Percentiles rank a stretch among this genome's conserved stretches.
phyloP scores from a whole-genome alignment of 2,888 invertebrate species.

The Macrophya annulata region DNA sequence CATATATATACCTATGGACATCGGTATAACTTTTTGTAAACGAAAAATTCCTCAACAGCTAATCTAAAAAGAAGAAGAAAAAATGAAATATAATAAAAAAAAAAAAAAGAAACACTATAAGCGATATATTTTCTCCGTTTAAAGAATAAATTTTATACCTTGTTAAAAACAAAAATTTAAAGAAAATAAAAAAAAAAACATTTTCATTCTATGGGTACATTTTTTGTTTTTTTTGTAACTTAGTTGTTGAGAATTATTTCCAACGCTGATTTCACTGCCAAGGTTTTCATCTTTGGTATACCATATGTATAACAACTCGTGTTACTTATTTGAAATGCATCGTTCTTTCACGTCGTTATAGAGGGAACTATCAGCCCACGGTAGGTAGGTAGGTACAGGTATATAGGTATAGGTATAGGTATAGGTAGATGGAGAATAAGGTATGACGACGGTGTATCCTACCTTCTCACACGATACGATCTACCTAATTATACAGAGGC shows the following conservation, averaged over 20 bases:
- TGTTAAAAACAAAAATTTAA: not conserved
- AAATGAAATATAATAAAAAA: not conserved
- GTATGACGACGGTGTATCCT: conserved; percentile 65
- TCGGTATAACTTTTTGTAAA: not conserved
- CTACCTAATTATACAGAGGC: conserved; percentile 75
- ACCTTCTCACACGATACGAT: conserved; percentile 76
- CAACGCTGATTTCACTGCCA: conserved; percentile 68
- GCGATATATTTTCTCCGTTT: not conserved
- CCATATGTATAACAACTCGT: not conserved
- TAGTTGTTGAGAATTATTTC: not conserved
- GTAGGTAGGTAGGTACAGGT: conserved; percentile 41
- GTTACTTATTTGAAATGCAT: conserved; percentile 64
- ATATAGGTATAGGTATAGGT: conserved; percentile 60
- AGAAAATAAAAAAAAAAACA: too few species aligned
- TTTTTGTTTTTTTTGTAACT: not conserved
- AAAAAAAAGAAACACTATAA: not conserved
- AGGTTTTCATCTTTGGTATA: conserved; percentile 67
- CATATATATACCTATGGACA: not conserved
- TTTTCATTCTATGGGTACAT: not conserved
- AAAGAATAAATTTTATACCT: not conserved
- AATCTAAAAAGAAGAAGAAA: not conserved
- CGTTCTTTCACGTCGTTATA: conserved; percentile 67
- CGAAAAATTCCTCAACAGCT: conserved; percentile 32
- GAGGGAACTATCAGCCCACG: conserved; percentile 52
- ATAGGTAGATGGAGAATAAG: conserved; percentile 57